These are phyloP conservation scores for Amphiura filiformis DNA, from an alignment of 35 echinoderm and acorn worm genomes.

Conservation along the genomic window DNA sequence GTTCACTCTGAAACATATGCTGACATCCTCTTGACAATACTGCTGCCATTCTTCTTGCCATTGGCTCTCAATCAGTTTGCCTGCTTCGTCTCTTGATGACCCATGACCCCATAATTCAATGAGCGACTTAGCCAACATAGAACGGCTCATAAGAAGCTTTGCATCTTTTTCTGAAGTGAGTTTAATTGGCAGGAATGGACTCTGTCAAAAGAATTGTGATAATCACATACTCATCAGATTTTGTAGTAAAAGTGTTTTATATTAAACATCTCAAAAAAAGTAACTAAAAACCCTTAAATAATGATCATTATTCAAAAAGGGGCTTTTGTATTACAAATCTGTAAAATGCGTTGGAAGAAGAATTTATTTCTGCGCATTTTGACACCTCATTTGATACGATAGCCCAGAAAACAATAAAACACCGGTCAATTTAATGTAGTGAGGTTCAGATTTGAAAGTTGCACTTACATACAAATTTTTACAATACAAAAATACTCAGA, in stretches of 20 bases:
- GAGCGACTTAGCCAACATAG: conserved; percentile 54
- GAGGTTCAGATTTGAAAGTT: no score
- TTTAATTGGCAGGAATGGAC: conserved; percentile 69
- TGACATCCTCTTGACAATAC: conserved; percentile 39
- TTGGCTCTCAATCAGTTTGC: conserved; percentile 25
- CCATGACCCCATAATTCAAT: conserved; percentile 89
- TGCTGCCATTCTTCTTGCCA: conserved; percentile 26
- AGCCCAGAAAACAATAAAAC: no score
- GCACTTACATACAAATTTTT: no score
- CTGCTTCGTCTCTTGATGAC: conserved; percentile 41
- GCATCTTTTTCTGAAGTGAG: conserved; percentile 56
- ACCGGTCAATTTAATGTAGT: no score
- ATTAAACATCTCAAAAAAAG: no score
- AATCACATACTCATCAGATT: neutral
- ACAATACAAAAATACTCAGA: no score
- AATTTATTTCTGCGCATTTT: no score
- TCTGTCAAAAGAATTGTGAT: conserved; percentile 34
- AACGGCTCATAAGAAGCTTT: conserved; percentile 61
- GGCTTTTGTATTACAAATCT: no score
- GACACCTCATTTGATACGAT: no score
- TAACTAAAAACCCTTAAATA: no score
- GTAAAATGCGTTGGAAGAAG: no score
- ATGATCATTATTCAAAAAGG: no score
- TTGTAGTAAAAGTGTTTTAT: neutral
- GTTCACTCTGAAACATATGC: conserved; percentile 76